Conservation (phyloP, 2,888 invertebrate species). For the Carpatolechia fugitivella region DNA sequence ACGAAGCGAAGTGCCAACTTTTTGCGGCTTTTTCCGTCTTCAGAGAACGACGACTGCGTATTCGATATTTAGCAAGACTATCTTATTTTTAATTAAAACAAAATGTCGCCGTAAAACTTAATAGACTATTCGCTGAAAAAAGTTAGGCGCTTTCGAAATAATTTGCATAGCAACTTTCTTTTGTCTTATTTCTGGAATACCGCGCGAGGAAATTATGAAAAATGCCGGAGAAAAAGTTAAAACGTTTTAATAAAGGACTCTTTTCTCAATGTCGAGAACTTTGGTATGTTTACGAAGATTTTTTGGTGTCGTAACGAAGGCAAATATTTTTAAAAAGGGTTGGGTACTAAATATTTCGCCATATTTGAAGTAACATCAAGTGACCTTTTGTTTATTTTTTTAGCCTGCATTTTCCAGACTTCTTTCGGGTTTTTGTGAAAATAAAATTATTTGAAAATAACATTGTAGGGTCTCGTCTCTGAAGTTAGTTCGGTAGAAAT, state of each 20-base stretch:
- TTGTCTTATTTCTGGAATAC: background rate
- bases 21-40: slow-evolving; percentile 27
- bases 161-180: background rate
- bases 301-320: background rate
- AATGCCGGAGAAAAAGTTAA: background rate
- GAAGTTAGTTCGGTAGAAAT: too few relatives aligned
- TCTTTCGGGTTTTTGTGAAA: too few relatives aligned
- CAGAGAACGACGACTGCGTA: slow-evolving; percentile 38
- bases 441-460: too few relatives aligned
- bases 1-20: slow-evolving; percentile 27
- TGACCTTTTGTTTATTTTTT: too few relatives aligned
- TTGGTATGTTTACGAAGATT: background rate
- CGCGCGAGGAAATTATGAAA: background rate
- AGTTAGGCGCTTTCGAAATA: background rate
- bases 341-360: background rate
- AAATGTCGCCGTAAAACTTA: background rate
- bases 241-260: background rate
- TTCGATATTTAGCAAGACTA: slow-evolving; percentile 29
- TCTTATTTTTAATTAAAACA: slow-evolving; percentile 34
- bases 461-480: too few relatives aligned
- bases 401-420: too few relatives aligned
- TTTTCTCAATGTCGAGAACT: too few relatives aligned
- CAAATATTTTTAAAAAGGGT: background rate
- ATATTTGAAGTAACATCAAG: background rate
- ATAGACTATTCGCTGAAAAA: slow-evolving; percentile 1